Conservation (phyloP, 2,113 vertebrate species). For the Phyllopteryx taeniolatus region DNA sequence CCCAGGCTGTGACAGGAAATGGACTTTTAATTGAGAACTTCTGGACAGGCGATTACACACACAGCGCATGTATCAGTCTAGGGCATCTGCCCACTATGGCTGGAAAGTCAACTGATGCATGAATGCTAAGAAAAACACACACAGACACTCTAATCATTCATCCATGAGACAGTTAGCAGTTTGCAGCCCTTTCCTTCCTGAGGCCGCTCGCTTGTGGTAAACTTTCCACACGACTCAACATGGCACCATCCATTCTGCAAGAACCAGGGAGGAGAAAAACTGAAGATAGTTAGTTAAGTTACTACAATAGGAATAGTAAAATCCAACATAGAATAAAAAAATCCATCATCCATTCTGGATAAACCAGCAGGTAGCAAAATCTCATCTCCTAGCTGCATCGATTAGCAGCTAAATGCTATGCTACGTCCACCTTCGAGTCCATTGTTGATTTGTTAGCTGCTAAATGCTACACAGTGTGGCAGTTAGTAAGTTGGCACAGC, state of each 20-base stretch:
- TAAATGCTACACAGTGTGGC: too few species aligned
- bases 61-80: conserved; percentile 33
- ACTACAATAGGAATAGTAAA: too few species aligned
- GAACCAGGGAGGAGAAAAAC: background rate
- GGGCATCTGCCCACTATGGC: conserved; percentile 49
- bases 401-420: too few species aligned
- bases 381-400: background rate
- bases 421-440: too few species aligned
- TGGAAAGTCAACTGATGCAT: conserved; percentile 51
- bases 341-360: background rate
- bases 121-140: conserved; percentile 15
- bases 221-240: conserved; percentile 48
- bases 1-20: conserved; percentile 58
- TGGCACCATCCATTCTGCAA: background rate
- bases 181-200: conserved; percentile 62
- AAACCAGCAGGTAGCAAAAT: background rate
- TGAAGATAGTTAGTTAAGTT: too few species aligned
- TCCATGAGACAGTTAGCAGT: conserved; percentile 46
- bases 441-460: too few species aligned
- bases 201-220: conserved; percentile 53
- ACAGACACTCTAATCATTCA: conserved; percentile 13
- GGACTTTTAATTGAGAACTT: conserved; percentile 70
- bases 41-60: conserved; percentile 61
- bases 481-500: background rate
- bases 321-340: too few species aligned